Base-by-base conservation (phyloP, 2,797 vertebrate species). In the Sebastes steindachneri region DNA sequence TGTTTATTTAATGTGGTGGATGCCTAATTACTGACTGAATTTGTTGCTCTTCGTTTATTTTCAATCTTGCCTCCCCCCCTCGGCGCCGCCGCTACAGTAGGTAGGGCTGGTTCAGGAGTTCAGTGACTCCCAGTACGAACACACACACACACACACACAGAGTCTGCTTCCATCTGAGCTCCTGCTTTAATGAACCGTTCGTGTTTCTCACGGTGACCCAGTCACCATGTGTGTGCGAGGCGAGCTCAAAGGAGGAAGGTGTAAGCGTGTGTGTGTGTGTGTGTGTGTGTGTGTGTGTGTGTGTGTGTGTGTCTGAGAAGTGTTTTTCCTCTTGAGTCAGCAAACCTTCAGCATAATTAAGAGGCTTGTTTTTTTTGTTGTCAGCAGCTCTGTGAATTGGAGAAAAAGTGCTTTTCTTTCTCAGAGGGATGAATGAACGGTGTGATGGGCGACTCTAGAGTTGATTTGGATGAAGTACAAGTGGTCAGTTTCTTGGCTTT, bases 101-200 rank as follows among this genome's bases (percentile, higher is more conserved):
- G 73, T 77, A 72, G 67, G 71, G 82, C 79, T 87, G 86, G 92
- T 96, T 96, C 93, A 95, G 91, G 92, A 95, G 93, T 95, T 96
- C 95, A 94, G 59, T 67, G 75, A 83, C 87, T 87, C 85, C 68
- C 83, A 66, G 10, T 68, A 51, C 31, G 1, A 45, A n/a, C n/a
- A 48, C 51, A 26, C 62, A n/a, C n/a, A 17, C 37, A 58, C 25
- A 29, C 51, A 68, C 57, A 57, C 63, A 28, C 33, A 59, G 33
- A 59, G 41, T 23, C 25, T 37, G 7, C 41, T 29, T 69, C 55
- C 14, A 8, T 72, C 28, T 62, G 9, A 11, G 69, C 41, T 71
- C 8, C 28, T 23, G 48, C 68, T 87, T 75, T 82, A 64, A 80
- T 75, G 54, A 86, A 65, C 73, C 11, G 37, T 71, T 66, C 74